Evolutionary conservation across 92 coral and sea anemone species (phyloP).

Genomic region (Parazoanthus atlanticus): DNA sequence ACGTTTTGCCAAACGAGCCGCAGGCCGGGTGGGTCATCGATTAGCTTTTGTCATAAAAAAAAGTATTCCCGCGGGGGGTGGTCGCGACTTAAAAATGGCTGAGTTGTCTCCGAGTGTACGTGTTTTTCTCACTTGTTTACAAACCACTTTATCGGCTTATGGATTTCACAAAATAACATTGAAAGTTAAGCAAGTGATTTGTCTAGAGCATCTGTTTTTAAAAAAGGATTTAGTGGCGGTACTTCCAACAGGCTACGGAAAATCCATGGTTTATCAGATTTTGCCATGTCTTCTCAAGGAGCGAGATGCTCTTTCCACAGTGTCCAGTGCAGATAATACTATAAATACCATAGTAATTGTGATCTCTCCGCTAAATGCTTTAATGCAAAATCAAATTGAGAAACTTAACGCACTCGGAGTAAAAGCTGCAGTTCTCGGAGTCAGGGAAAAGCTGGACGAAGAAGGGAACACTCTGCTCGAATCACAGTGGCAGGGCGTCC

Average conservation of each 20-base stretch:
- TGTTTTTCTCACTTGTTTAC: too few species aligned
- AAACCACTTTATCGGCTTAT: too few species aligned
- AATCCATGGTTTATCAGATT: constrained; percentile 44
- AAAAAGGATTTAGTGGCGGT: constrained; percentile 43
- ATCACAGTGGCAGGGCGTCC: constrained; percentile 37
- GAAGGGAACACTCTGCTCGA: not conserved
- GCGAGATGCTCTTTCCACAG: constrained; percentile 14
- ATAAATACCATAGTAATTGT: constrained; percentile 22
- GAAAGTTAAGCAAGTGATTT: constrained; percentile 52
- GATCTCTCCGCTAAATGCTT: constrained; percentile 50
- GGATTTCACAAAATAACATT: not conserved
- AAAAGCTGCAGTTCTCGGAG: constrained; percentile 34
- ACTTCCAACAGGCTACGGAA: too few species aligned
- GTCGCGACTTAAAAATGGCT: too few species aligned
- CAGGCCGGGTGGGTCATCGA: too few species aligned
- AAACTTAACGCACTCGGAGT: constrained; percentile 20
- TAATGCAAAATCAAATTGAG: constrained; percentile 49
- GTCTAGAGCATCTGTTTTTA: constrained; percentile 42
- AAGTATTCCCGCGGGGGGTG: too few species aligned
- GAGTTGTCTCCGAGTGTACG: too few species aligned
- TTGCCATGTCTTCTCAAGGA: constrained; percentile 51
- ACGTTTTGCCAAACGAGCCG: too few species aligned
- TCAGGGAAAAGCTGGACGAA: constrained; percentile 7
- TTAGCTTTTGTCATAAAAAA: too few species aligned
- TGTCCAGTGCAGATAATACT: not conserved